These are phyloP conservation scores for Craniophora ligustri DNA, from an alignment of 2,888 invertebrate genomes.

Conservation along the genomic window DNA sequence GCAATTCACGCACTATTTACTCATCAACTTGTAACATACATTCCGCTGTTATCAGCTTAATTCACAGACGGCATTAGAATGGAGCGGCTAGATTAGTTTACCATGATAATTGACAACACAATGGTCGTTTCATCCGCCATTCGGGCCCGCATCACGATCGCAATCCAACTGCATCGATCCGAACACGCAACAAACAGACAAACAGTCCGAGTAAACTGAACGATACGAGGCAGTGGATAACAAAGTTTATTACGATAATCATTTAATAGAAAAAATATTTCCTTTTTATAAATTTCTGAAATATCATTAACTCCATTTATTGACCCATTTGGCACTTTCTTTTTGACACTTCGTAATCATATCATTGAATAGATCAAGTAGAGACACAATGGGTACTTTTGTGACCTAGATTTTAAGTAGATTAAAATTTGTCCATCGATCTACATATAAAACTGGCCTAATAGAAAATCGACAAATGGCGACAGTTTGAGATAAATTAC, in stretches of 20 bases:
- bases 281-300: too few species aligned
- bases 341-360: too few species aligned
- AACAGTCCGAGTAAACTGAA: conserved; percentile 40
- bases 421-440: too few species aligned
- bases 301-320: too few species aligned
- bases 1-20: conserved; percentile 7
- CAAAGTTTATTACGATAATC: conserved; percentile 32
- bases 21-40: neutral
- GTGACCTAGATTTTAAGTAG: too few species aligned
- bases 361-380: too few species aligned
- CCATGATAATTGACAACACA: conserved; percentile 59
- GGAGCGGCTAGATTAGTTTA: conserved; percentile 58
- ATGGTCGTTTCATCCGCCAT: conserved; percentile 25
- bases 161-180: conserved; percentile 50
- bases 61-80: conserved; percentile 27
- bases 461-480: too few species aligned
- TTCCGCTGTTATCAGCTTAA: conserved; percentile 26
- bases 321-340: too few species aligned
- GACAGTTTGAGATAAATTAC: too few species aligned
- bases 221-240: conserved; percentile 28
- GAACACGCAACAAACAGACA: conserved; percentile 54
- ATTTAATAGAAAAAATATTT: too few species aligned
- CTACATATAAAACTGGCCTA: too few species aligned
- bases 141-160: conserved; percentile 60
- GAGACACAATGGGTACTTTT: too few species aligned